Evolutionary conservation across 1,140 invertebrate species (phyloP).

Genomic region (Adelges cooleyi): DNA sequence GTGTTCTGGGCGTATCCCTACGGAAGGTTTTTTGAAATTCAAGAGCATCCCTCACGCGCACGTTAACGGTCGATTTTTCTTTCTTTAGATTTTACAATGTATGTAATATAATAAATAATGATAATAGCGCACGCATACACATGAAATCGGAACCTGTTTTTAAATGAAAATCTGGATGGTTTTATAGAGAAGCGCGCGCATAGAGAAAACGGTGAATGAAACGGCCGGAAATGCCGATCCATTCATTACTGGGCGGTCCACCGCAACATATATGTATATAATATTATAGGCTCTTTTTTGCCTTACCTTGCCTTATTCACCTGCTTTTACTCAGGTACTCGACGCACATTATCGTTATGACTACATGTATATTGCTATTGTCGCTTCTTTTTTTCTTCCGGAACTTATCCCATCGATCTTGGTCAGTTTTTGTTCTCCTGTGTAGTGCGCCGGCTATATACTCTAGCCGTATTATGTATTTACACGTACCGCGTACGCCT

Average conservation of each 20-base stretch:
- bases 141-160: slow-evolving; percentile 28
- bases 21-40: no score
- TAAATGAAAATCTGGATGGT: slow-evolving; percentile 13
- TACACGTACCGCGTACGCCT: no score
- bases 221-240: slow-evolving; percentile 28
- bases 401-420: neutral
- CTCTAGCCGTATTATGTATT: no score
- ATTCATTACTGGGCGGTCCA: slow-evolving; percentile 26
- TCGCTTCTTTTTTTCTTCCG: slow-evolving; percentile 7
- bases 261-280: slow-evolving; percentile 7
- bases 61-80: slow-evolving; percentile 26
- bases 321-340: slow-evolving; percentile 8
- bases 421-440: no score
- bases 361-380: slow-evolving; percentile 19
- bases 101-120: neutral
- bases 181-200: neutral
- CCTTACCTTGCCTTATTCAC: slow-evolving; percentile 21
- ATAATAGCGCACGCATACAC: neutral
- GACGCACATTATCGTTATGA: slow-evolving; percentile 10
- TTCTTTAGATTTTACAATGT: neutral
- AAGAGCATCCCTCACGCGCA: no score
- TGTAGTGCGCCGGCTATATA: no score
- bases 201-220: slow-evolving; percentile 8
- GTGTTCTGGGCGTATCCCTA: no score
- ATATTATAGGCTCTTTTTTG: neutral